phyloP scores from a whole-genome alignment of 2,888 invertebrate species.

The Nomada goodeniana region DNA sequence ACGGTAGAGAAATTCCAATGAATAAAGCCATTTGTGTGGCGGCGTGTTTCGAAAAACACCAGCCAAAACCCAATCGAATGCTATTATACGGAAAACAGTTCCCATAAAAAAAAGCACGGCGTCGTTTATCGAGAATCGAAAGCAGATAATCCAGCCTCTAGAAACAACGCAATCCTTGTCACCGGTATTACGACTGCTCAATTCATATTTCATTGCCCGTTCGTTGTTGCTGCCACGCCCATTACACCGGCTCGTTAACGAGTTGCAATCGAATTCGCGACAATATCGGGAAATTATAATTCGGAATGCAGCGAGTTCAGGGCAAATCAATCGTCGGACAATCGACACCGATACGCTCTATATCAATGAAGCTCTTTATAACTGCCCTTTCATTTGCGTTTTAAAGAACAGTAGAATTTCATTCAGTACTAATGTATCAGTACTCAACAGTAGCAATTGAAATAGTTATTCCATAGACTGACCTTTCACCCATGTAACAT shows the following conservation, averaged over 20 bases:
- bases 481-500: too few relatives aligned
- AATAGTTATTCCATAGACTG: too few relatives aligned
- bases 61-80: neutral
- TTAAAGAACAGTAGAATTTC: too few relatives aligned
- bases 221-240: neutral
- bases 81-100: neutral
- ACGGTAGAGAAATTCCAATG: neutral
- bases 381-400: too few relatives aligned
- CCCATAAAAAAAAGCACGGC: neutral
- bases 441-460: too few relatives aligned
- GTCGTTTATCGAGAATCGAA: neutral
- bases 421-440: too few relatives aligned
- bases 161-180: neutral
- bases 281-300: slow-evolving; percentile 38
- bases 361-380: too few relatives aligned
- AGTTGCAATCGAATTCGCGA: slow-evolving; percentile 23
- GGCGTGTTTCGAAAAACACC: neutral
- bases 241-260: slow-evolving; percentile 12
- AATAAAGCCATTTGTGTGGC: neutral
- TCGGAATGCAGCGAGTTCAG: neutral
- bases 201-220: neutral
- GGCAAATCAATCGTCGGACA: slow-evolving; percentile 21
- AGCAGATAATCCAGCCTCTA: neutral
- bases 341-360: neutral
- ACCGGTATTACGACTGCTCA: neutral